Conservation (phyloP, 2,797 vertebrate species). For the Benthosema pterotum region DNA sequence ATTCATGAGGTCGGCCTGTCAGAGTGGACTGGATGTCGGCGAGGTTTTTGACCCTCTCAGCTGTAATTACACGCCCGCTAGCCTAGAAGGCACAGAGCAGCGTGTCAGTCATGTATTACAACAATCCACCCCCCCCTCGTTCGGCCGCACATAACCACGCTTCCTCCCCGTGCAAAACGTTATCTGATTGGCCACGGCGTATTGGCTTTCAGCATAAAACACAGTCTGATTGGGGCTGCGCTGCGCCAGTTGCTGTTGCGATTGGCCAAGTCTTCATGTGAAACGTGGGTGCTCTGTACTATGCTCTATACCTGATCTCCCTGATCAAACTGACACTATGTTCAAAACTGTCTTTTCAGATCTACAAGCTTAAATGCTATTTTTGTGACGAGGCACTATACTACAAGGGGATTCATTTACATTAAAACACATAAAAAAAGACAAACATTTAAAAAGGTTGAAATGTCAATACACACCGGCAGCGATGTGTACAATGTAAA, state of each 20-base stretch:
- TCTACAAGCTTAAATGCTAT: too few relatives aligned
- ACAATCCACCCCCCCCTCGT: constrained; percentile 3
- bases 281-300: background rate
- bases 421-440: too few relatives aligned
- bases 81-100: constrained; percentile 17
- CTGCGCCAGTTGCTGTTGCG: background rate
- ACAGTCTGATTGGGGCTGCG: background rate
- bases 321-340: too few relatives aligned
- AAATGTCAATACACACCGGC: too few relatives aligned
- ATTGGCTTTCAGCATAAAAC: background rate
- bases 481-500: too few relatives aligned
- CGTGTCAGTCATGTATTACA: constrained; percentile 16
- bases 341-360: too few relatives aligned
- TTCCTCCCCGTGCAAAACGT: constrained; percentile 28
- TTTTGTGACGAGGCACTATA: too few relatives aligned
- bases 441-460: too few relatives aligned
- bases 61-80: constrained; percentile 34
- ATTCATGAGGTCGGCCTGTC: constrained; percentile 50
- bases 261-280: too few relatives aligned
- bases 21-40: constrained; percentile 5
- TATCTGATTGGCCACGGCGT: constrained; percentile 12
- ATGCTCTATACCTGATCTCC: too few relatives aligned
- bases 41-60: constrained; percentile 24
- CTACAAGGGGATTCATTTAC: too few relatives aligned
- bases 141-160: background rate